Percentiles rank a stretch among this genome's conserved stretches.
These are phyloP conservation scores for Florisuga fusca DNA, from an alignment of 2,797 vertebrate species.

Conservation along the genomic window DNA sequence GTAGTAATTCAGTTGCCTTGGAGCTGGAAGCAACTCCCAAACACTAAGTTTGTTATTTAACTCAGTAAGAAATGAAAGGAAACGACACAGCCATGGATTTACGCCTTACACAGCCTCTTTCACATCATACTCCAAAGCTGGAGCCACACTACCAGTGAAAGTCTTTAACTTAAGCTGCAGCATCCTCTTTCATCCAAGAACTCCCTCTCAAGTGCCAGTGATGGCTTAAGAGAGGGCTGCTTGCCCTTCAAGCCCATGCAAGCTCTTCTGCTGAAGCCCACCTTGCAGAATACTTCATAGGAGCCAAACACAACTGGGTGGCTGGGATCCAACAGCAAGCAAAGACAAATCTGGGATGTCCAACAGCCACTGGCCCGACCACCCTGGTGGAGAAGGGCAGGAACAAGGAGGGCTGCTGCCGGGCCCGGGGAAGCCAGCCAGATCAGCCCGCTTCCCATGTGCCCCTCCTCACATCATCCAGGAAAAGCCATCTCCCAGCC, in stretches of 20 bases:
- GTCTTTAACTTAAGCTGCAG: neutral
- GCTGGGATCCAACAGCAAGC: neutral
- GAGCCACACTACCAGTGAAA: neutral
- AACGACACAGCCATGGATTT: constrained; percentile 27
- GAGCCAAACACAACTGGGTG: neutral
- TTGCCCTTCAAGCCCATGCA: neutral
- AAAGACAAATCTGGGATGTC: fast-evolving
- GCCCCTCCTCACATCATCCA: neutral
- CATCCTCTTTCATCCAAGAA: neutral
- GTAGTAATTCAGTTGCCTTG: constrained; percentile 37
- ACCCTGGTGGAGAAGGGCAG: neutral
- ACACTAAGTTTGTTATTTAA: constrained; percentile 60
- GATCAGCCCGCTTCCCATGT: neutral
- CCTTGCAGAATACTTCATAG: neutral
- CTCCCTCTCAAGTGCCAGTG: neutral
- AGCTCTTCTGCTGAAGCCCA: neutral
- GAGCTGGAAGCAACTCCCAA: constrained; percentile 48
- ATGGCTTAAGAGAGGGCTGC: neutral
- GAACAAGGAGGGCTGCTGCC: neutral
- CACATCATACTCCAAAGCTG: neutral
- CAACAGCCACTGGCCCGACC: fast-evolving
- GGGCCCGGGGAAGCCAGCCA: neutral
- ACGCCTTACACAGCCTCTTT: constrained; percentile 27
- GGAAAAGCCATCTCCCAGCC: neutral
- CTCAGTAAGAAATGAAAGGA: constrained; percentile 53